phyloP scores from a whole-genome alignment of 1,140 invertebrate genomes.

The Campoletis sonorensis region DNA sequence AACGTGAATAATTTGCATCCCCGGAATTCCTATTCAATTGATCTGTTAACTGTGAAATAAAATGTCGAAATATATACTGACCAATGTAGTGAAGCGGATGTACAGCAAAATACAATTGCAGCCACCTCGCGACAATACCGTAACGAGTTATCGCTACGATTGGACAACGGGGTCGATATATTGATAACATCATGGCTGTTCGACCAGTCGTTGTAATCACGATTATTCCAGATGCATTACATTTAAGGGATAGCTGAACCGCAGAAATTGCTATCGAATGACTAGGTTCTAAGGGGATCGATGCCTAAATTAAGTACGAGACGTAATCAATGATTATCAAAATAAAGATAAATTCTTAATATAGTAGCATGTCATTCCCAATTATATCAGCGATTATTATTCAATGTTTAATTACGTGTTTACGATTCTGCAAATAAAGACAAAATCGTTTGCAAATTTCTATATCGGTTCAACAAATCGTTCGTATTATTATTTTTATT shows the following conservation, averaged over 20 bases:
- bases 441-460: no score
- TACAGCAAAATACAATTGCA: conserved; percentile 87
- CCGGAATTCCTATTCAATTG: neutral
- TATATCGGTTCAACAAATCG: no score
- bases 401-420: no score
- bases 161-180: conserved; percentile 89
- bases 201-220: conserved; percentile 90
- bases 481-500: neutral
- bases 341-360: neutral
- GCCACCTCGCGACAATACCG: conserved; percentile 82
- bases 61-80: conserved; percentile 70
- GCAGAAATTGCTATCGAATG: conserved; percentile 90
- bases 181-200: conserved; percentile 86
- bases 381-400: no score
- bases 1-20: no score
- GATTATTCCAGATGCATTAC: conserved; percentile 88
- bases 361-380: no score
- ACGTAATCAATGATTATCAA: conserved; percentile 30
- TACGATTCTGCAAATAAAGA: no score
- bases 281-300: conserved; percentile 80
- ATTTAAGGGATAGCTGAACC: conserved; percentile 88
- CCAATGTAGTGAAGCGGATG: conserved; percentile 74
- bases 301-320: conserved; percentile 66
- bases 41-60: neutral
- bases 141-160: conserved; percentile 89